These are phyloP conservation scores for Cyclophora albipunctata DNA, from an alignment of 2,888 invertebrate species.

Conservation along the genomic window DNA sequence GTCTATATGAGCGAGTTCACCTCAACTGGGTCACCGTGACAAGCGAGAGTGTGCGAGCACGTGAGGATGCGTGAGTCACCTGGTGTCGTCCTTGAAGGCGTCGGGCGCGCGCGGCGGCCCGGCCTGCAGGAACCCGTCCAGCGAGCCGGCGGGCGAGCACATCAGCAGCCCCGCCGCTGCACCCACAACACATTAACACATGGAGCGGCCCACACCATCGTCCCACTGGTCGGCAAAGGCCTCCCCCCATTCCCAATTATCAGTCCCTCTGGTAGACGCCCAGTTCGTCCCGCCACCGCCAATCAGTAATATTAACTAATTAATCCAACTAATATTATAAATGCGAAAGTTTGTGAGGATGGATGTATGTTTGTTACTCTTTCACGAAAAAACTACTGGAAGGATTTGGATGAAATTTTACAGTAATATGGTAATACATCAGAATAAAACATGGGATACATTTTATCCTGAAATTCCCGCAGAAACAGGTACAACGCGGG, in stretches of 20 bases:
- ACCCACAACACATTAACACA: constrained; percentile 9
- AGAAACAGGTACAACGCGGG: no score
- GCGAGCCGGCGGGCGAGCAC: constrained; percentile 58
- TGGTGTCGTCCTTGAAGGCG: constrained; percentile 63
- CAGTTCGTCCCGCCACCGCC: no score
- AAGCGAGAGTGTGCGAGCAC: no score
- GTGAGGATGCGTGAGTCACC: constrained; percentile 36
- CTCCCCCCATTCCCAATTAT: background rate
- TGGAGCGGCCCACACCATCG: background rate
- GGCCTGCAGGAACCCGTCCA: constrained; percentile 61
- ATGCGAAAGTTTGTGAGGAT: background rate
- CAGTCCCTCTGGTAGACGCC: no score
- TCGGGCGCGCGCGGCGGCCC: constrained; percentile 36
- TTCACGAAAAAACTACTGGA: background rate
- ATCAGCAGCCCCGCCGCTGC: constrained; percentile 55
- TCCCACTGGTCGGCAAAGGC: background rate
- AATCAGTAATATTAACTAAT: background rate
- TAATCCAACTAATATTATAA: background rate
- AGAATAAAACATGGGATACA: no score
- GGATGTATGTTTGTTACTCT: no score
- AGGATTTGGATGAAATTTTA: background rate
- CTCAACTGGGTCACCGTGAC: no score
- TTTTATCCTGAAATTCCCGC: no score
- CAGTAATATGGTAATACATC: no score
- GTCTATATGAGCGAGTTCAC: no score